Conservation (phyloP, 2,113 vertebrate species). For the Ailuropoda melanoleuca region DNA sequence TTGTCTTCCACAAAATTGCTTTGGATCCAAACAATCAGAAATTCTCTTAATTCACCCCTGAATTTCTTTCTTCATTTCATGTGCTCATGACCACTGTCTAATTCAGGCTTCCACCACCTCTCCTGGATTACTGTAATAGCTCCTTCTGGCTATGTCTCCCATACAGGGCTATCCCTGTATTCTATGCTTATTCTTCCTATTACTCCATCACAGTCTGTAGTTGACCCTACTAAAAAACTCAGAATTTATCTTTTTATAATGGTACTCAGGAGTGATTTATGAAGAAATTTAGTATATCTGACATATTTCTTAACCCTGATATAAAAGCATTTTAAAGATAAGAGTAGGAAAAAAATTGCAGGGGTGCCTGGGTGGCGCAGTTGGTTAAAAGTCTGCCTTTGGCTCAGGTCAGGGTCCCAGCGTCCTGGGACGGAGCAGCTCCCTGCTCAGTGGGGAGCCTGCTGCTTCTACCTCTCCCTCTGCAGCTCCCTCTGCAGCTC, state of each 20-base stretch:
- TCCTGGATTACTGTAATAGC: background rate
- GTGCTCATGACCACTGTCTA: background rate
- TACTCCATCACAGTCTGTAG: background rate
- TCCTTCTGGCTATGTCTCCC: background rate
- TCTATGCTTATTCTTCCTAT: background rate
- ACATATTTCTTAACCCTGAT: background rate
- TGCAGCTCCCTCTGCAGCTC: too few relatives aligned
- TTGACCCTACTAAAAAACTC: background rate
- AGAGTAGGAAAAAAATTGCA: background rate
- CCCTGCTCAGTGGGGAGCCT: too few relatives aligned
- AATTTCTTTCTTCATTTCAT: background rate
- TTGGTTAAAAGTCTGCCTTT: too few relatives aligned
- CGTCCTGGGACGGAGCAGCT: too few relatives aligned
- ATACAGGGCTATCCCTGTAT: background rate
- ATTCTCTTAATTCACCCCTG: background rate
- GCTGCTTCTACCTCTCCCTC: too few relatives aligned
- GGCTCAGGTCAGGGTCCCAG: too few relatives aligned
- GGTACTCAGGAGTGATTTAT: background rate
- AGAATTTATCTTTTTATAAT: conserved; percentile 2
- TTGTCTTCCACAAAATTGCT: background rate
- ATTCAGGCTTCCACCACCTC: background rate
- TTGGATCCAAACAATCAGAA: background rate
- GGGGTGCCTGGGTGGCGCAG: too few relatives aligned
- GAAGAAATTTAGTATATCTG: background rate
- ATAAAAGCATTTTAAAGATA: conserved; percentile 52